phyloP scores from a whole-genome alignment of 2,113 vertebrate species.

The Pterocles gutturalis region DNA sequence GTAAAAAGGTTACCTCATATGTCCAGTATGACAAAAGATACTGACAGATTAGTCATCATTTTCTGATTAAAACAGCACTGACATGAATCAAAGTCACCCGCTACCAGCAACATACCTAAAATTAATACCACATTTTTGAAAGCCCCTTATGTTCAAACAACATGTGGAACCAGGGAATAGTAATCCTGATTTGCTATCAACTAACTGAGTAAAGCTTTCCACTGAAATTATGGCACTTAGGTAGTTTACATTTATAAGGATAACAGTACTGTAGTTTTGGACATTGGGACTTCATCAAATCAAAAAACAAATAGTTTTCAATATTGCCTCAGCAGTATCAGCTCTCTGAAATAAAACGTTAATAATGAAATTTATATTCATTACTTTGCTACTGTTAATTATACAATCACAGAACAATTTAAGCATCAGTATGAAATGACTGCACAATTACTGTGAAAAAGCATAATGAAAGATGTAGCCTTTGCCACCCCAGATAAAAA shows the following conservation, averaged over 20 bases:
- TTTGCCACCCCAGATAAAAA: neutral
- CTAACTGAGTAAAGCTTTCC: neutral
- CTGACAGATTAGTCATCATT: neutral
- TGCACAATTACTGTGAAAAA: neutral
- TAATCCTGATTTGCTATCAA: neutral
- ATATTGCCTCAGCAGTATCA: neutral
- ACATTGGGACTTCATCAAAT: slow-evolving; percentile 12
- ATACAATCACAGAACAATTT: neutral
- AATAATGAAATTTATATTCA: neutral
- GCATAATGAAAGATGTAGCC: slow-evolving; percentile 17
- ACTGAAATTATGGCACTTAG: slow-evolving; percentile 11
- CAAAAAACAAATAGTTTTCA: neutral
- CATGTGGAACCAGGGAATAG: neutral
- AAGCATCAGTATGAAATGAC: neutral
- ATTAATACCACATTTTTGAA: slow-evolving; percentile 1
- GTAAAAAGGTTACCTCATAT: neutral
- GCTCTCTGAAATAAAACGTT: neutral
- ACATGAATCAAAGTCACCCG: slow-evolving; percentile 1
- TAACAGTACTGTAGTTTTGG: neutral
- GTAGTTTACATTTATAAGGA: neutral
- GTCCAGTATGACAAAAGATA: neutral
- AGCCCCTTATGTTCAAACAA: neutral
- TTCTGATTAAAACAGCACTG: slow-evolving; percentile 22
- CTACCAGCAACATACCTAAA: slow-evolving; percentile 5
- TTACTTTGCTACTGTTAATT: neutral